These are phyloP conservation scores for Lophius americanus DNA, from an alignment of 2,797 vertebrate genomes.

Conservation along the genomic window DNA sequence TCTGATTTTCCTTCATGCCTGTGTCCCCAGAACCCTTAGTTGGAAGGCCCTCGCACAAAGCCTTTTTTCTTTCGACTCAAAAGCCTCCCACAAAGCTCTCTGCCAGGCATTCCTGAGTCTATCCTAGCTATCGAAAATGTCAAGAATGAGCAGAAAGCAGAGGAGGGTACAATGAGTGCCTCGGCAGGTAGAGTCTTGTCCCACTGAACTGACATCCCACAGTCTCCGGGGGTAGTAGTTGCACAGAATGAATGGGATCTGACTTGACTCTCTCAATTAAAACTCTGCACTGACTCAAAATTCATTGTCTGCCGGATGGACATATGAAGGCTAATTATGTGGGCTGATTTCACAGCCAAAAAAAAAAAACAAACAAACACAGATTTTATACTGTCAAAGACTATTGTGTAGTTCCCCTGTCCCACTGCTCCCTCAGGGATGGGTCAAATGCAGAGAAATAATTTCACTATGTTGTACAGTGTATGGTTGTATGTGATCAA, in stretches of 20 bases:
- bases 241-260: conserved; percentile 58
- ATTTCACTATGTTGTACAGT: too few relatives aligned
- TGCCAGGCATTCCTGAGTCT: conserved; percentile 83
- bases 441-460: too few relatives aligned
- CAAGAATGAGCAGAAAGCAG: conserved; percentile 78
- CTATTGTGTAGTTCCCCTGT: too few relatives aligned
- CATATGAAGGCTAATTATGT: conserved; percentile 43
- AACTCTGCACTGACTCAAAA: conserved; percentile 53
- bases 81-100: conserved; percentile 69
- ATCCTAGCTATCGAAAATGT: conserved; percentile 82
- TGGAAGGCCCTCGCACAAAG: conserved; percentile 66
- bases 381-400: conserved; percentile 17
- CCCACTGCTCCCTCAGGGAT: too few relatives aligned
- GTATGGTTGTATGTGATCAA: too few relatives aligned
- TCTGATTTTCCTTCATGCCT: conserved; percentile 46
- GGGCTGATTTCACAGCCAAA: conserved; percentile 19
- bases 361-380: conserved; percentile 41
- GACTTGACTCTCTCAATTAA: conserved; percentile 72
- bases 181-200: conserved; percentile 85
- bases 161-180: conserved; percentile 71
- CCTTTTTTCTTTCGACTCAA: conserved; percentile 70
- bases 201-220: conserved; percentile 60
- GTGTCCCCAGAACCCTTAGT: conserved; percentile 47
- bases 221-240: conserved; percentile 51
- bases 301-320: conserved; percentile 46